Evolutionary conservation across 2,113 vertebrate genomes (phyloP).

Genomic region (Spea bombifrons): DNA sequence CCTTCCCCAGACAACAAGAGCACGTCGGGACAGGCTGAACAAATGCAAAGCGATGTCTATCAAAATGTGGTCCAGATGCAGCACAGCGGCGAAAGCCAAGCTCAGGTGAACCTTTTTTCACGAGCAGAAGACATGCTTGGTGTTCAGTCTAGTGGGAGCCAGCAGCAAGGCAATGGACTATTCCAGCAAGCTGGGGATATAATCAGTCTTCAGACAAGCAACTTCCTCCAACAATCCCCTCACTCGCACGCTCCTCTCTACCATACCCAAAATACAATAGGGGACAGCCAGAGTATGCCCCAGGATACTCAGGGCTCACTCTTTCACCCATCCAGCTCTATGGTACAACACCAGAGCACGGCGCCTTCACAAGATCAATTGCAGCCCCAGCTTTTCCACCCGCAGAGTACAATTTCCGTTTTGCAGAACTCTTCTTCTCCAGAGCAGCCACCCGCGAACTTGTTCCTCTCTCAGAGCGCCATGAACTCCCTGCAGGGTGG

Average conservation of each 20-base stretch:
- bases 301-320: slow-evolving; percentile 70
- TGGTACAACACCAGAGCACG: slow-evolving; percentile 77
- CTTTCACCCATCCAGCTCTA: slow-evolving; percentile 71
- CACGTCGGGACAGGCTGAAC: slow-evolving; percentile 65
- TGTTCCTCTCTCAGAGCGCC: slow-evolving; percentile 82
- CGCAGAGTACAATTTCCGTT: slow-evolving; percentile 78
- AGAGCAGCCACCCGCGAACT: slow-evolving; percentile 79
- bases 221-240: slow-evolving; percentile 85
- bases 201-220: slow-evolving; percentile 81
- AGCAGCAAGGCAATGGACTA: slow-evolving; percentile 78
- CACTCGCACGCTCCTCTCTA: slow-evolving; percentile 84
- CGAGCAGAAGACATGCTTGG: slow-evolving; percentile 71
- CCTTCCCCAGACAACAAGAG: slow-evolving; percentile 67
- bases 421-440: slow-evolving; percentile 75
- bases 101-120: slow-evolving; percentile 77
- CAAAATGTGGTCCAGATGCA: slow-evolving; percentile 80
- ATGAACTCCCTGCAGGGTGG: slow-evolving; percentile 69
- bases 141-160: slow-evolving; percentile 64
- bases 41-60: slow-evolving; percentile 71
- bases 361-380: slow-evolving; percentile 83
- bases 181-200: slow-evolving; percentile 87
- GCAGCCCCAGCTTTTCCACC: slow-evolving; percentile 84
- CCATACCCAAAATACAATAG: slow-evolving; percentile 79
- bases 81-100: slow-evolving; percentile 67
- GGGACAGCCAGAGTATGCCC: slow-evolving; percentile 75